Percentiles rank a stretch among this genome's conserved stretches.
These are phyloP conservation scores for Drosophila ironensis DNA, from an alignment of 1,140 invertebrate genomes.

Conservation along the genomic window DNA sequence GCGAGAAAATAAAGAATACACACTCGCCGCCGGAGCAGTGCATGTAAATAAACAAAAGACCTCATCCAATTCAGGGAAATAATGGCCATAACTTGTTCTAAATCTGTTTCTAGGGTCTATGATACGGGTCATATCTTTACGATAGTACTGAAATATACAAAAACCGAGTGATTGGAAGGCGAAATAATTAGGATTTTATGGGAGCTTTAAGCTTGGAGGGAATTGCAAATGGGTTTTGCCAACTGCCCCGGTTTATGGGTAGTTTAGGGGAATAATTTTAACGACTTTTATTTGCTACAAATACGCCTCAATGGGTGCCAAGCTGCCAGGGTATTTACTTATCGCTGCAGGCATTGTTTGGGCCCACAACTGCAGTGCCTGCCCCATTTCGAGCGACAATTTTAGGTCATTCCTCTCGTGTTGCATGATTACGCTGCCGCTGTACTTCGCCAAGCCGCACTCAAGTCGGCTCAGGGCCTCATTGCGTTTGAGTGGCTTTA, in stretches of 20 bases:
- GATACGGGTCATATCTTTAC: constrained; percentile 10
- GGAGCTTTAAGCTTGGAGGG: background rate
- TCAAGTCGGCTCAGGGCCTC: constrained; percentile 32
- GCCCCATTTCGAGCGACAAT: constrained; percentile 64
- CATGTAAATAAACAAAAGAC: constrained; percentile 15
- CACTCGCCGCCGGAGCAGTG: background rate
- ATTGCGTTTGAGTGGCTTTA: constrained; percentile 49
- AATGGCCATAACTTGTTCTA: constrained; percentile 2
- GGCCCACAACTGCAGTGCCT: constrained; percentile 21
- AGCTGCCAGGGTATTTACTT: constrained; percentile 10
- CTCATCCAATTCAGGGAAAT: constrained; percentile 20
- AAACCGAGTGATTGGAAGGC: constrained; percentile 6
- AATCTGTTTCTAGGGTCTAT: background rate
- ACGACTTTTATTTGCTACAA: background rate
- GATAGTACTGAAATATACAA: background rate
- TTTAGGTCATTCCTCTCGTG: constrained; percentile 69
- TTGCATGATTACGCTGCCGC: constrained; percentile 33
- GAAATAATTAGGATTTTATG: background rate
- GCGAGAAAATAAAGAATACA: constrained; percentile 16
- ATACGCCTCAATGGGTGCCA: too few species aligned
- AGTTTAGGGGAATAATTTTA: too few species aligned
- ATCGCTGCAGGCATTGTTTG: background rate
- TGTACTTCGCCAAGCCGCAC: constrained; percentile 13
- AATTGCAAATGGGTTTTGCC: too few species aligned
- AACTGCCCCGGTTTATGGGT: too few species aligned